Evolutionary conservation across 64 coral and sea anemone species (phyloP), one percentile per base, ranked within the genome.

Genomic region (Porites australiensis): DNA sequence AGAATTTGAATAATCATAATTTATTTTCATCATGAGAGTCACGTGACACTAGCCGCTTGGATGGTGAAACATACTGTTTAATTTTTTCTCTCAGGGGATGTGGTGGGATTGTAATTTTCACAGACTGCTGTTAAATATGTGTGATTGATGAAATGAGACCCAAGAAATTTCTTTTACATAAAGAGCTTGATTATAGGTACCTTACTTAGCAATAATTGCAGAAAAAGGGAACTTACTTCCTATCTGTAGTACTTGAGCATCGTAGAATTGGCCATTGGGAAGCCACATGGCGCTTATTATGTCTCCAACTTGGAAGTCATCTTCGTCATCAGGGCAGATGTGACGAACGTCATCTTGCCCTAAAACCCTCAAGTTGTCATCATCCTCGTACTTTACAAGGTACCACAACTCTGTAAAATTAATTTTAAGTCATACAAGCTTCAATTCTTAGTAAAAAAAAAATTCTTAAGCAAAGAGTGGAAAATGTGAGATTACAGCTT

Each of bases 331-430:
- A 58, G 60, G 48, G 21, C 87, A 79, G 65, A 93, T 88, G 37
- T 93, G 75, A 15, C 65, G 50, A 58, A 93, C 65, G 37, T 93
- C 83, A 8, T 93, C 83, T 70, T 81, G 50, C 8, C 47, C 52
- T 18, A 93, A 61, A n/a, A 93, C 91, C 63, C 75, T 79, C 47
- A 93, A 57, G n/a, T 78, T 87, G 23, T 93, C 44, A 78, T 93
- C 91, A 79, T 93, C 91, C 64, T 93, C 84, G 43, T 93, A 93
- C 22, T 45, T 88, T 13, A 93, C 91, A 88, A 93, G 91, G 52
- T 93, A 93, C 90, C 90, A 93, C 64, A 72, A 44, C 23, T 72
- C 70, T 72, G 70, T 44, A 8, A 72, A 75, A 50, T 73, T 3
- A 50, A 75, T 47, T 48, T 3, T 3, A 75, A 49, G 50, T 18